Evolutionary conservation across 2,888 invertebrate genomes (phyloP), one percentile per base, ranked within the genome.

Genomic region (Protonemura montana): DNA sequence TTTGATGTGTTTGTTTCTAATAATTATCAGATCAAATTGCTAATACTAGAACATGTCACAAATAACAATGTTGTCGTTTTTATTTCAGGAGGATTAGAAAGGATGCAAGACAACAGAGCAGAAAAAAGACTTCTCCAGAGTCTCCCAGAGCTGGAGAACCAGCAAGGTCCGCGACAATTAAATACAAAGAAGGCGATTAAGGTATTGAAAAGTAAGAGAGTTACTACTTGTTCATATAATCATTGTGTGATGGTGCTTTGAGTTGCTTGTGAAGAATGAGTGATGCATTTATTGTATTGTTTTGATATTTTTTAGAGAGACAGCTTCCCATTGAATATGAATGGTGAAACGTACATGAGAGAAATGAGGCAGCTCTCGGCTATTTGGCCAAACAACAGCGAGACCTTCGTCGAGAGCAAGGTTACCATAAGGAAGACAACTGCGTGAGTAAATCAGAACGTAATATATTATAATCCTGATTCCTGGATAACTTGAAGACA

Each of bases 191-290:
- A 86, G 85, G 86, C 83, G 35, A 78, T 85, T 82, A 88, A 88
- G 88, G 88, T 88, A 88, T 87, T 88, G 86, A 88, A 87, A 88
- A 88, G 87, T 87, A 88, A 86, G 83, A 86, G 88, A 87, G 86
- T 87, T 86, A 80, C 87, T 87, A 0, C 77, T 25, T 13, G 27
- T 78, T 42, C 25, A 77, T 42, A 80, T 16, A 41, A 28, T 59
- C 7, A 85, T 21, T 30, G 26, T n/a, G 78, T 29, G n/a, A 13
- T 59, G 82, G 29, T 25, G 82, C 6, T 42, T 85, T 85, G 35
- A 21, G 6, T 28, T 26, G 29, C 41, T 59, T 59, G 59, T 35
- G 10, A 10, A 59, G 59, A 59, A 13, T 21, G 16, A 59, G 59
- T 59, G 59, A 59, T 59, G 78, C 25, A 26, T 83, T n/a, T n/a